phyloP scores from a whole-genome alignment of 2,113 vertebrate species.

The Centrocercus urophasianus region DNA sequence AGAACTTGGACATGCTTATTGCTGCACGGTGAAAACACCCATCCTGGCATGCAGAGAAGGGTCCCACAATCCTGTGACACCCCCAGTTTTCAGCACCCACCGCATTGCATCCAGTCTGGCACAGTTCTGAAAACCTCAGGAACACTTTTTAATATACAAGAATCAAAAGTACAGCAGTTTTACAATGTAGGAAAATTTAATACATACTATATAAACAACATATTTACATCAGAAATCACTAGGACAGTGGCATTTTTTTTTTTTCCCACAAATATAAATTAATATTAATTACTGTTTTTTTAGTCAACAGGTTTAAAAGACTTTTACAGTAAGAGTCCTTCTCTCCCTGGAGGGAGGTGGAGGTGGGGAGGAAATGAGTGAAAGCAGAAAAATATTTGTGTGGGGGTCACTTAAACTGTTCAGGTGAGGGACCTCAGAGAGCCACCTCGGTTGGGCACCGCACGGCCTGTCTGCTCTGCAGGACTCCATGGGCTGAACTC shows the following conservation, averaged over 20 bases:
- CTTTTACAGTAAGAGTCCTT: slow-evolving; percentile 78
- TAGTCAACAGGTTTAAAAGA: slow-evolving; percentile 82
- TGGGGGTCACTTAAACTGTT: slow-evolving; percentile 57
- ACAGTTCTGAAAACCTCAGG: slow-evolving; percentile 74
- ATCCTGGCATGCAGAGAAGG: not conserved
- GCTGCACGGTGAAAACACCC: not conserved
- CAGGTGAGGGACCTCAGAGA: not conserved
- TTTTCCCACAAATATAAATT: slow-evolving; percentile 97
- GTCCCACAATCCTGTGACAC: not conserved
- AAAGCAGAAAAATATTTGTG: slow-evolving; percentile 59
- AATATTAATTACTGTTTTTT: slow-evolving; percentile 86
- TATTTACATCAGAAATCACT: slow-evolving; percentile 96
- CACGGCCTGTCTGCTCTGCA: slow-evolving; percentile 33
- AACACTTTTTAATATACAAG: slow-evolving; percentile 82
- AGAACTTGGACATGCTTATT: not conserved
- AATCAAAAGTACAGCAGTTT: slow-evolving; percentile 82
- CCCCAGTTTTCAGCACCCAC: accelerated
- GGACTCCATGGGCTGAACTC: not conserved
- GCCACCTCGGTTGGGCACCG: not conserved
- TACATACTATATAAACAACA: slow-evolving; percentile 98
- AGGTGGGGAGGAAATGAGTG: slow-evolving; percentile 39
- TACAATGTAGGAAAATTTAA: slow-evolving; percentile 99
- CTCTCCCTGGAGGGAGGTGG: slow-evolving; percentile 42
- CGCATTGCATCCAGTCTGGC: accelerated
- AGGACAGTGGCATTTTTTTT: slow-evolving; percentile 85